Evolutionary conservation across 2,888 invertebrate genomes (phyloP), one percentile per base, ranked within the genome.

Genomic region (Rambutsinella grinnellia): DNA sequence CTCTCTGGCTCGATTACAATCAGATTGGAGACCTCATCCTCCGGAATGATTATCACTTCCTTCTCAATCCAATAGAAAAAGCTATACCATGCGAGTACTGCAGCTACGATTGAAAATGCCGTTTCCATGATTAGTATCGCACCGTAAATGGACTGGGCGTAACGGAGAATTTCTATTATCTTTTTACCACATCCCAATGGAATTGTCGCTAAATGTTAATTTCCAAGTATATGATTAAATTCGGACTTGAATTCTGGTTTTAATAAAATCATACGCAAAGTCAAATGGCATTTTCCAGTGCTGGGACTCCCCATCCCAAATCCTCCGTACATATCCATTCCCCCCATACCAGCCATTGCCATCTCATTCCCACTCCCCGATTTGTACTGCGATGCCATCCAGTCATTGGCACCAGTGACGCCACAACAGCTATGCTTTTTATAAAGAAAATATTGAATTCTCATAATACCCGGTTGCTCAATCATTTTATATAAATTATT

Each of bases 21-120:
- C 3, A 82, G 13, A 51, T 81, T 81, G 13, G 80, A 82, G 2
- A 82, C 76, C 65, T 82, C 82, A 36, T 82, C 82, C 49, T 80
- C 80, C 2, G 82, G 81, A 54, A 82, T 80, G 3, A 81, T 72
- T 15, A 82, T 78, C 27, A 58, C 67, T 63, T 79, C 81, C 61
- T 79, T 80, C 19, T 82, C 82, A 54, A 82, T 70, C 81, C 82
- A 82, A 65, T 81, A 80, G 51, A 81, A 81, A 51, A 83, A 81
- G 56, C 80, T 81, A 36, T 81, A 81, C 78, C 82, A 81, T 2
- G 71, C 69, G 15, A 78, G 28, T 19, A 36, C 65, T 19, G 68
- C 82, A 17, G 74, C 26, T 13, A 54, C 71, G 2, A 71, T 47
- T 2, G 60, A 81, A 17, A 74, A 13, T 3, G 79, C 3, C 0